Evolutionary conservation across 2,888 invertebrate species (phyloP), one percentile per base, ranked within the genome.

Genomic region (Linyphia triangularis): DNA sequence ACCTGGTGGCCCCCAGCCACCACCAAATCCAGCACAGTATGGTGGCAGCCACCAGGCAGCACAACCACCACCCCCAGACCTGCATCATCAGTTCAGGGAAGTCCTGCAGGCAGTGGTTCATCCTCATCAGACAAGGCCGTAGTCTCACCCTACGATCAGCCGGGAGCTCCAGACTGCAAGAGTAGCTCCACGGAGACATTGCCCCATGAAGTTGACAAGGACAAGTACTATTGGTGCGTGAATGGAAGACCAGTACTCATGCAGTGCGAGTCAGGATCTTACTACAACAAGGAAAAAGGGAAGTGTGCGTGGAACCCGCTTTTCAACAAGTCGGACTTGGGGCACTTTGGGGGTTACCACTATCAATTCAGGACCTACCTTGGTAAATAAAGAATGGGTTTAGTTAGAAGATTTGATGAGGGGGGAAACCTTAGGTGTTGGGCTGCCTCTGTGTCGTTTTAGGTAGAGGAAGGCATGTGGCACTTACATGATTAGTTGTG

Each of bases 201-300:
- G 10, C 69, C 89, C 7, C 86, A 86, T 4, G 57, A 63, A 30
- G 40, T 13, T 40, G 90, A 91, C 22, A 88, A 73, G 19, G 77
- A 70, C 37, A 85, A 97, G 96, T 97, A 97, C 92, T 97, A 96
- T 93, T 95, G 96, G 89, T 97, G 97, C 92, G 96, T 96, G 26
- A 95, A 96, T 92, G 96, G 96, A 5, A 95, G 95, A 91, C 95
- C 95, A 3, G 93, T 95, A 72, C 95, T 95, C 91, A 96, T 96
- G 92, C 94, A 94, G 16, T 97, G 97, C 92, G 95, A 95, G 90
- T 93, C 95, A 0, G 96, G 96, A 13, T 86, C 89, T n/a, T 61
- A 61, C 16, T 89, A 79, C 5, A 77, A 88, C 40, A 22, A 22
- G 24, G 51, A 30, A 2, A 70, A 69, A 37, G 77, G 81, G 0